Evolutionary conservation across 2,888 invertebrate genomes (phyloP), one percentile per base, ranked within the genome.

Genomic region (Alcis repandata): DNA sequence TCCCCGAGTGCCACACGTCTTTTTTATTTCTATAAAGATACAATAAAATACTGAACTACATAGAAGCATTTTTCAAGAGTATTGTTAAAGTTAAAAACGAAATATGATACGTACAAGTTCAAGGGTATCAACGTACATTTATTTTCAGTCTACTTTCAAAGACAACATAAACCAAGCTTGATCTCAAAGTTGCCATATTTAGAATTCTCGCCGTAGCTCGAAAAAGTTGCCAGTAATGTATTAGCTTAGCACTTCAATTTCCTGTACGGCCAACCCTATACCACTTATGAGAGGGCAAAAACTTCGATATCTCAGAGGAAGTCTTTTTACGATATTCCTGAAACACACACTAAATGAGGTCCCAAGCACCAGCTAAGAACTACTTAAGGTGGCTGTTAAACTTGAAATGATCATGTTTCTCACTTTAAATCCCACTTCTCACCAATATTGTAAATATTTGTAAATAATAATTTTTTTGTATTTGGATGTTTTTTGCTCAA

Each of bases 281-380:
- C 58, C 68, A 68, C 71, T 56, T 73, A 76, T 64, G 32, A 32
- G 61, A 17, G n/a, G 10, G 73, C 56, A 72, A 74, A 71, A 73
- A 74, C 68, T 71, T 74, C 73, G 75, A 73, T 75, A 78, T 59
- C 59, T 61, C 68, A 73, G 71, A 76, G 77, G 76, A 74, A 74
- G 71, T 69, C 59, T 68, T 71, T 74, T 75, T 71, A 71, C 36
- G 58, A 56, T 61, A 61, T 67, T 64, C 46, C 45, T 59, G 51
- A 62, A 56, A 59, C 19, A 46, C 52, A 59, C 63, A 49, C 45
- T 22, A 41, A 36, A 52, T 45, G 46, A 59, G 11, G 17, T 32
- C 32, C 17, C 22, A n/a, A 46, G 46, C 22, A 27, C 20, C 6
- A 27, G 27, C 27, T 4, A 27, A 27, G 2, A 3, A 1, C 22